Base-by-base conservation (phyloP, 2,888 invertebrate genomes). In the Neoitamus cyanurus region DNA sequence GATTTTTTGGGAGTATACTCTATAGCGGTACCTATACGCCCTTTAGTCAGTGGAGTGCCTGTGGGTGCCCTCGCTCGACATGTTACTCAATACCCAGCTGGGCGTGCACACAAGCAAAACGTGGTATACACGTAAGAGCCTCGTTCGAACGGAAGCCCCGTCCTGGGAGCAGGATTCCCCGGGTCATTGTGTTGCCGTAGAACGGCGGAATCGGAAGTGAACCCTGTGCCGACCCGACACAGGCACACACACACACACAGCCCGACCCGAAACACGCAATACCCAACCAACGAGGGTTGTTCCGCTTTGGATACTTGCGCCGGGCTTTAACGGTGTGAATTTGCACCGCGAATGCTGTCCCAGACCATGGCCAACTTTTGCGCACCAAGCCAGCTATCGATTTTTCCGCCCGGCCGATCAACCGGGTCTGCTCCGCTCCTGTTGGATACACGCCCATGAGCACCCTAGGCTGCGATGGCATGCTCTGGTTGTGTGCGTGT, bases 311-410 rank as follows among this genome's bases (percentile, higher is more conserved):
- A 77, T 77, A 77, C 25, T 77, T 46, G 15, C 77, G 42, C 42
- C 37, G 77, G 13, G 58, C 3, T 42, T 15, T 58, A 25, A 9
- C 25, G n/a, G 31, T 31, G 80, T 58, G 25, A 31, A 25, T 80
- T 80, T 80, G 58, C 80, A 80, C 58, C 68, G 28, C 80, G 77
- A 77, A 42, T 77, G 78, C 80, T 88, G 88, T 88, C 88, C 88
- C 88, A 89, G 89, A 89, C 89, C 89, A 89, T 87, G 88, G 88
- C 88, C 88, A 89, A 89, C 88, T 88, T 88, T 88, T 88, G 84
- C 83, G 83, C 83, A 70, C 68, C 37, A 15, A 58, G 58, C 58
- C 58, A 82, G 28, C 15, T 68, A 83, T 83, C 70, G 83, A 83
- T 83, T 83, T 83, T 83, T 72, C 36, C 83, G 83, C 77, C 80